Evolutionary conservation across 92 coral and sea anemone genomes (phyloP), one percentile per base, ranked within the genome.

Genomic region (Epizoanthus ramosus): DNA sequence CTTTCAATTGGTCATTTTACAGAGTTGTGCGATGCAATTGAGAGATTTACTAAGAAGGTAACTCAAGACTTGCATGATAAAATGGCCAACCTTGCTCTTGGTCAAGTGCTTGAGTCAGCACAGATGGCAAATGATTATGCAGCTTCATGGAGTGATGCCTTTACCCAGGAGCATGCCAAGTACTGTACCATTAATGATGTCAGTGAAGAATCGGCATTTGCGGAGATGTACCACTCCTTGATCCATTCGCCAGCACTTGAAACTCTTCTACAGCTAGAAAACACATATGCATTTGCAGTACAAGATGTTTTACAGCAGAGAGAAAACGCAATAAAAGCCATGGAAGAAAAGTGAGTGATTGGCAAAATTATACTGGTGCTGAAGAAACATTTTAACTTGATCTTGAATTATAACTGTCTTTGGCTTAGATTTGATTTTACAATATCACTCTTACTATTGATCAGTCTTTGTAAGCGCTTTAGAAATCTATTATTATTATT

Each of bases 221-320:
- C 99, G 45, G 97, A 94, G 79, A 97, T 94, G 91, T 97, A 97
- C 75, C 96, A 97, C 72, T 90, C 97, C 8, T 71, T 97, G 81
- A 94, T 94, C 39, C 98, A 94, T 72, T 94, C 99, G 24, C 84
- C 99, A 52, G 98, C 99, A 16, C 87, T 97, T 66, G 99, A 97
- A 80, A 97, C 99, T 35, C 86, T 97, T 2, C 69, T 97, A 31
- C 99, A 97, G 75, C 82, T 97, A 71, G 99, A 97, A 67, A 97
- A 90, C 64, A 90, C 98, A 41, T 97, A 97, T 87, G 99, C 99
- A 28, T 73, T 97, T 82, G 98, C 98, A 16, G 87, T 97, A 66
- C 95, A 97, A 80, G 99, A 92, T 85, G 60, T 91, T 79, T 75
- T 92, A 73, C 83, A 85, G 16, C 93, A 90, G 71, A 90, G 93